Conservation (phyloP, 2,797 vertebrate species). For the Galago senegalensis region DNA sequence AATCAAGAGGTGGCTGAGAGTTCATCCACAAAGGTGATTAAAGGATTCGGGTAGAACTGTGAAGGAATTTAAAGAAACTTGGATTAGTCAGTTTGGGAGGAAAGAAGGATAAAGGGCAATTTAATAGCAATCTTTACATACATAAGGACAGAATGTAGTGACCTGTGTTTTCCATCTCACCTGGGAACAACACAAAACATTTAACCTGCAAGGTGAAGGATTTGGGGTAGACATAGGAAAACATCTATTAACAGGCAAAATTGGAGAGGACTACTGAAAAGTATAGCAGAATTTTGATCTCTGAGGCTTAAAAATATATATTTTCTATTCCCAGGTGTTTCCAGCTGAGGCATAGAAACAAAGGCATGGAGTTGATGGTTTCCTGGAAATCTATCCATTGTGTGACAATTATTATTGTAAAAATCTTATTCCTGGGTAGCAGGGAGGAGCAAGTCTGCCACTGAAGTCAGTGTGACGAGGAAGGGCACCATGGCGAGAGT, state of each 20-base stretch:
- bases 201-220: constrained; percentile 5
- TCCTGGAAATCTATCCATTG: background rate
- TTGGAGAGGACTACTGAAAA: constrained; percentile 15
- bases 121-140: constrained; percentile 67
- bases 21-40: constrained; percentile 77
- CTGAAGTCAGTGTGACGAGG: background rate
- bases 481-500: background rate
- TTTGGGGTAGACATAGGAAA: background rate
- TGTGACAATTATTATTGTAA: constrained; percentile 28
- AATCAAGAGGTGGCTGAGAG: constrained; percentile 66
- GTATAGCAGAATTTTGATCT: constrained; percentile 16
- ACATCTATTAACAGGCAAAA: constrained; percentile 52
- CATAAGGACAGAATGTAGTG: constrained; percentile 21
- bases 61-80: constrained; percentile 75
- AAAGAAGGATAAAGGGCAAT: constrained; percentile 70
- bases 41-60: constrained; percentile 74
- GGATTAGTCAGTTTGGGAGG: constrained; percentile 70
- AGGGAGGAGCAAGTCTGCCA: background rate
- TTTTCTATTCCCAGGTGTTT: constrained; percentile 19
- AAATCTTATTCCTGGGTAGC: background rate
- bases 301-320: constrained; percentile 3
- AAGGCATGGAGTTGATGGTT: background rate
- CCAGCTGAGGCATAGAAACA: background rate
- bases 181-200: constrained; percentile 18
- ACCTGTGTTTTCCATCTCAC: constrained; percentile 45